phyloP scores from a whole-genome alignment of 2,113 vertebrate species.

The Dicentrarchus labrax region DNA sequence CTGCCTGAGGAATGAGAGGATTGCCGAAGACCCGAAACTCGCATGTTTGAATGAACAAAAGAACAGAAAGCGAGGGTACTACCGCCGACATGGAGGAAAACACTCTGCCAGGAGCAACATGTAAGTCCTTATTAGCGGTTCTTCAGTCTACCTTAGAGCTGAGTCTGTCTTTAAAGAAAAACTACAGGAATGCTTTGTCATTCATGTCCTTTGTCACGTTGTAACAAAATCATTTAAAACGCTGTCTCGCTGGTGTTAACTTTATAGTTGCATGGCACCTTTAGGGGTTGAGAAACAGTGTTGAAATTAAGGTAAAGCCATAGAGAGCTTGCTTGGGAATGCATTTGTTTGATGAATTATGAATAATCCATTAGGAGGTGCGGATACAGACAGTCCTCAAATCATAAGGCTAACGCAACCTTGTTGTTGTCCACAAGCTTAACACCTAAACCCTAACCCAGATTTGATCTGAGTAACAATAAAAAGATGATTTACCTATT shows the following conservation, averaged over 20 bases:
- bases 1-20: slow-evolving; percentile 82
- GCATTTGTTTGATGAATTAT: slow-evolving; percentile 31
- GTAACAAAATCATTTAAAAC: not conserved
- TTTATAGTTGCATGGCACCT: not conserved
- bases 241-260: not conserved
- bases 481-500: not conserved
- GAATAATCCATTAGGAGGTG: slow-evolving; percentile 35
- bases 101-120: slow-evolving; percentile 56
- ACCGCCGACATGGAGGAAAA: slow-evolving; percentile 73
- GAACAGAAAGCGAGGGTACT: slow-evolving; percentile 66
- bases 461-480: slow-evolving; percentile 15
- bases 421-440: slow-evolving; percentile 15
- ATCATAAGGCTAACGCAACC: not conserved
- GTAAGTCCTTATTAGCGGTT: slow-evolving; percentile 72
- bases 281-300: not conserved
- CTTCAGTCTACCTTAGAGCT: not conserved
- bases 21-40: slow-evolving; percentile 60
- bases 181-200: slow-evolving; percentile 20
- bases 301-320: not conserved
- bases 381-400: not conserved
- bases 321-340: slow-evolving; percentile 3
- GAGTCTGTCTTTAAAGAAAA: not conserved
- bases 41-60: slow-evolving; percentile 77
- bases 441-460: not conserved
- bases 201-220: slow-evolving; percentile 28